These are phyloP conservation scores for Gryllus longicercus DNA, from an alignment of 2,888 invertebrate genomes.

Conservation along the genomic window DNA sequence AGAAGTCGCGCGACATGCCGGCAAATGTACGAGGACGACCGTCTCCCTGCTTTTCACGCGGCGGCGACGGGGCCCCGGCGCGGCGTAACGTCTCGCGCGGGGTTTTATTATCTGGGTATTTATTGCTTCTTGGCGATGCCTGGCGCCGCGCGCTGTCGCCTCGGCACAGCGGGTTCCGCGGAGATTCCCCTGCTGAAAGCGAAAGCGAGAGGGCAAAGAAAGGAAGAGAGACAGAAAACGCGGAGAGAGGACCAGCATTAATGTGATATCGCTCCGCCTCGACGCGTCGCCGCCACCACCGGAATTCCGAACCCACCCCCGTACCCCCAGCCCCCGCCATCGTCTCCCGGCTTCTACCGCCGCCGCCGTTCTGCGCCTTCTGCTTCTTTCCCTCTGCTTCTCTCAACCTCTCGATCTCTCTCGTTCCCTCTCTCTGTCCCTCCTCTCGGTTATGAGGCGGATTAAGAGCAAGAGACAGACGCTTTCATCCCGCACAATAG, in stretches of 20 bases:
- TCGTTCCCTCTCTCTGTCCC: background rate
- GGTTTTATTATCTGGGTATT: background rate
- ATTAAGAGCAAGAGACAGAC: slow-evolving; percentile 10
- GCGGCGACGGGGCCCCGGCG: no score
- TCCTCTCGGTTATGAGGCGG: slow-evolving; percentile 1
- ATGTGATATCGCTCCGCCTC: slow-evolving; percentile 11
- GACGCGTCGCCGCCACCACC: background rate
- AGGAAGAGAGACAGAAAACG: background rate
- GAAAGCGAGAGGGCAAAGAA: background rate
- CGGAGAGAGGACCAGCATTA: background rate
- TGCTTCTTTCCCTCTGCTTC: background rate
- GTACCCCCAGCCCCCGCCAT: no score
- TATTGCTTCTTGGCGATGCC: background rate
- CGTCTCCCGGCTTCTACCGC: no score
- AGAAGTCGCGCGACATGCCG: no score
- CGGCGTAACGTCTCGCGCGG: no score
- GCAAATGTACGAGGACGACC: no score
- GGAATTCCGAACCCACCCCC: background rate
- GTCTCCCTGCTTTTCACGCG: no score
- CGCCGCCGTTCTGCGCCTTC: no score
- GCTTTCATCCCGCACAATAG: slow-evolving; percentile 17
- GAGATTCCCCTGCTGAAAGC: background rate
- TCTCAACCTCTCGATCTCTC: background rate
- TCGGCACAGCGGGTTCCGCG: no score
- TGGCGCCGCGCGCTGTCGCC: no score